Base-by-base conservation (phyloP, 2,888 invertebrate species). In the Calameuta pallipes region DNA sequence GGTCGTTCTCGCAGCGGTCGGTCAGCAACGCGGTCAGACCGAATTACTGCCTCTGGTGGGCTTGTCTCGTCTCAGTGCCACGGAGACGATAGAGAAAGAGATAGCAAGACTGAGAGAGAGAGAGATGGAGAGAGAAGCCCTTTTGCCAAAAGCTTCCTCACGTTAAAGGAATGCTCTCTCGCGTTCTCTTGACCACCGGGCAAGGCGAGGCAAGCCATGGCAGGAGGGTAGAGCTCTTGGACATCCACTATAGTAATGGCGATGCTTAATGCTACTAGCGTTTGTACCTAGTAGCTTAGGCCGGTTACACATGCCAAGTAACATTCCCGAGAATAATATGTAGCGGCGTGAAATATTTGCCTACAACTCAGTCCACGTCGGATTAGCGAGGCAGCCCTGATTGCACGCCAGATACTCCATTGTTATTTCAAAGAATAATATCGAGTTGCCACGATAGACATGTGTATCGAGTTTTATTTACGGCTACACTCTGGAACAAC, bases 21-120 rank as follows among this genome's bases (percentile, higher is more conserved):
- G 84, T 88, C 86, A 87, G 84, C 86, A 85, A 86, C 86, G 85
- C 83, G 86, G 86, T 85, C 85, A 85, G 82, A 84, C 83, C 83
- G 82, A 82, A 85, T 88, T 85, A 81, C 84, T 79, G 81, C 83
- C 33, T 34, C 34, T 71, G 71, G 71, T 33, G 33, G 33, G 71
- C 71, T 71, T 71, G 31, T 31, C 71, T 34, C 71, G 71, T 71
- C 34, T 34, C n/a, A 23, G 30, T 36, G 74, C 74, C 36, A 15
- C 74, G 74, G 11, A 74, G 36, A 36, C 74, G 35, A 23, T 56
- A 23, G 9, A 56, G 23, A 56, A 2, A 56, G 41, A 15, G 4
- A 37, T 11, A 36, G 11, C 36, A 36, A 36, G 36, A 11, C 11
- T 36, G 35, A 9, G 35, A 35, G 35, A 35, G 37, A 37, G 23